Conservation (phyloP, 1,140 invertebrate species). For the Eumeta japonica region DNA sequence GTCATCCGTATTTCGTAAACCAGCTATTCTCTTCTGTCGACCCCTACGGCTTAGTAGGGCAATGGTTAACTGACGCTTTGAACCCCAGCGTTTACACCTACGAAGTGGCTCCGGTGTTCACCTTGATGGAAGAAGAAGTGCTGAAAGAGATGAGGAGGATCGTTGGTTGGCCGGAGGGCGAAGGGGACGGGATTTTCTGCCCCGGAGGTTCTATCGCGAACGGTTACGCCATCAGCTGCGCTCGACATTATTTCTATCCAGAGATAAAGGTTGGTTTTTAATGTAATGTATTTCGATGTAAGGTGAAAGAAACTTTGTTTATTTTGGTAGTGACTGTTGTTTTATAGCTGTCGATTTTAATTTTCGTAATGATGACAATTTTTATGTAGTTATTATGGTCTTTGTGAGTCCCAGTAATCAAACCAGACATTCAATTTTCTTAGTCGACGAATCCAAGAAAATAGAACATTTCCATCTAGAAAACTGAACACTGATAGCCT, state of each 20-base stretch:
- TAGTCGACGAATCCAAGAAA: too few relatives aligned
- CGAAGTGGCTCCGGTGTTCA: constrained; percentile 88
- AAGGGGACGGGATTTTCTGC: constrained; percentile 88
- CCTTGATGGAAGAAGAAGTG: constrained; percentile 81
- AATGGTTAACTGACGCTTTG: constrained; percentile 82
- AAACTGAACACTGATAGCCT: too few relatives aligned
- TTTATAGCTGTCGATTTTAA: too few relatives aligned
- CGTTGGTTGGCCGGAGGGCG: constrained; percentile 78
- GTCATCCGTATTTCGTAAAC: constrained; percentile 84
- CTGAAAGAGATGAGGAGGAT: constrained; percentile 79
- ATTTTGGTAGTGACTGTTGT: too few relatives aligned
- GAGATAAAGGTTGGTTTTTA: constrained; percentile 70
- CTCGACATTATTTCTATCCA: constrained; percentile 74
- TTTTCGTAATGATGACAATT: too few relatives aligned
- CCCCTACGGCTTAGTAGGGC: constrained; percentile 79
- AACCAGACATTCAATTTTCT: too few relatives aligned
- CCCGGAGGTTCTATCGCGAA: constrained; percentile 95
- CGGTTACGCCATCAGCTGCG: constrained; percentile 90
- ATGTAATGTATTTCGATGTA: constrained; percentile 1
- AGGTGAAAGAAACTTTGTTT: too few relatives aligned
- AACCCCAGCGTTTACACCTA: constrained; percentile 89
- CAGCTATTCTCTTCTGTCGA: constrained; percentile 84
- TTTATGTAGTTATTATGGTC: too few relatives aligned
- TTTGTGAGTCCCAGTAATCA: too few relatives aligned
- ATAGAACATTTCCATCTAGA: too few relatives aligned